These are phyloP conservation scores for Mactromeris polynyma DNA, from an alignment of 2,888 invertebrate genomes.

Conservation along the genomic window DNA sequence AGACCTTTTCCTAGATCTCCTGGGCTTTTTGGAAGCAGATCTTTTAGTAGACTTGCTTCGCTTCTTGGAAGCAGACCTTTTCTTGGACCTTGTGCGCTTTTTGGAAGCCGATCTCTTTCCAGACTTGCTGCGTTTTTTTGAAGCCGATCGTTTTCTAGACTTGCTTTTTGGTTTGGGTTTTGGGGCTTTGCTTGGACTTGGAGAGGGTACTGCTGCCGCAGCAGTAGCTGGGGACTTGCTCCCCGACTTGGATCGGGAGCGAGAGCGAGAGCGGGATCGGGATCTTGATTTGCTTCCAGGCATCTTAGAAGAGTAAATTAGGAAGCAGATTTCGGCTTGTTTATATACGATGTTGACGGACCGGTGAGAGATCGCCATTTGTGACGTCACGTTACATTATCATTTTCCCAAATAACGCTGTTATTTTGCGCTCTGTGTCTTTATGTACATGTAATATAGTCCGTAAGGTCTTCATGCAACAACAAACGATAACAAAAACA, in stretches of 20 bases:
- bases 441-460: too few relatives aligned
- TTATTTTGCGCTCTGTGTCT: too few relatives aligned
- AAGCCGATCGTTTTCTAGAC: background rate
- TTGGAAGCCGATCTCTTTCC: background rate
- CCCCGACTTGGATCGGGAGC: slow-evolving; percentile 37
- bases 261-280: slow-evolving; percentile 44
- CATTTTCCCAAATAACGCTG: too few relatives aligned
- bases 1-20: slow-evolving; percentile 41
- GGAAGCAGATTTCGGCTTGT: background rate
- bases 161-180: slow-evolving; percentile 26
- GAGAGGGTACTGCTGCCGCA: too few relatives aligned
- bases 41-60: slow-evolving; percentile 30
- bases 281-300: slow-evolving; percentile 62
- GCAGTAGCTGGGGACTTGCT: slow-evolving; percentile 43
- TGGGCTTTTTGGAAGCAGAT: slow-evolving; percentile 19
- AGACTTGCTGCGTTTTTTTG: slow-evolving; percentile 41
- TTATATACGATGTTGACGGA: slow-evolving; percentile 36
- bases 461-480: too few relatives aligned
- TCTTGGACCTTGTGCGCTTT: slow-evolving; percentile 45
- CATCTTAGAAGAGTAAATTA: slow-evolving; percentile 18
- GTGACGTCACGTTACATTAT: slow-evolving; percentile 34
- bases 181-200: too few relatives aligned
- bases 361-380: slow-evolving; percentile 41
- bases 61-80: slow-evolving; percentile 16
- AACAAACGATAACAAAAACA: too few relatives aligned